Evolutionary conservation across 2,888 invertebrate genomes (phyloP).

Genomic region (Torymus tubicola): DNA sequence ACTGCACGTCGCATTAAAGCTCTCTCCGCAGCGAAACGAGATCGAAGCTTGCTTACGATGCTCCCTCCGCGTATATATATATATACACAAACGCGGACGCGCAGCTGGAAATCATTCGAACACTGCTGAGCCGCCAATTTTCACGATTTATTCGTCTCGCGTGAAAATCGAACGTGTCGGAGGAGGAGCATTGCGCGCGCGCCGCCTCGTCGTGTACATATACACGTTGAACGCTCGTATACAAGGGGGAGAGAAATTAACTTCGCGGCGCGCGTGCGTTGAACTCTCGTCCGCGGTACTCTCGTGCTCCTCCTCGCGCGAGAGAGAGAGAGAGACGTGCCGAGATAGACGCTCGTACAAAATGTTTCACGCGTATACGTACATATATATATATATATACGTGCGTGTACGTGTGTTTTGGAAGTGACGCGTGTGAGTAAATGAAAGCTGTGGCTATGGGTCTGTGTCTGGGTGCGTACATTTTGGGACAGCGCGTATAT

Average conservation of each 20-base stretch:
- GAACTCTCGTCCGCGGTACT: slow-evolving; percentile 64
- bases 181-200: background rate
- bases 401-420: background rate
- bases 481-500: no score
- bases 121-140: background rate
- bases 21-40: no score
- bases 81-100: background rate
- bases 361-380: background rate
- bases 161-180: slow-evolving; percentile 43
- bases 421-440: no score
- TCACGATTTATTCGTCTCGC: slow-evolving; percentile 7
- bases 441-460: no score
- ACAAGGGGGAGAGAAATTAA: slow-evolving; percentile 57
- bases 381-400: no score
- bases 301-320: slow-evolving; percentile 25
- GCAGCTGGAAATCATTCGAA: slow-evolving; percentile 25
- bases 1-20: no score
- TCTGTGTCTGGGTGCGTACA: no score
- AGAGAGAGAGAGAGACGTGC: background rate
- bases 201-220: no score
- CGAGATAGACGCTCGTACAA: background rate
- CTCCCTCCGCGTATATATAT: background rate
- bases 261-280: slow-evolving; percentile 63
- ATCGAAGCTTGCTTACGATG: no score
- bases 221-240: no score